Conservation (phyloP, 2,113 vertebrate genomes). For the Pterocles gutturalis region DNA sequence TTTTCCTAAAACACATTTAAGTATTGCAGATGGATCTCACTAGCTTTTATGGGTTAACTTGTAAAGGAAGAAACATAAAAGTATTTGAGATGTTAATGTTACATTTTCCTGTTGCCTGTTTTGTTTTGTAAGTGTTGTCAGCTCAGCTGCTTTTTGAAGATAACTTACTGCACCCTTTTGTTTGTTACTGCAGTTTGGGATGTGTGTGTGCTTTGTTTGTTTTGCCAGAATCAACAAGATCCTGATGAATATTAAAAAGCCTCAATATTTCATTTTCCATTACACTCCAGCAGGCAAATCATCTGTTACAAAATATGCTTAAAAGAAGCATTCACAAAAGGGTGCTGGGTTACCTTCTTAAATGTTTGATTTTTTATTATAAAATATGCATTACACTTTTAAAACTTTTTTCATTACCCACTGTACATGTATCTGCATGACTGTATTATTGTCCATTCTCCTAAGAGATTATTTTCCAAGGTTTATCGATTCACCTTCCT, state of each 20-base stretch:
- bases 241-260: background rate
- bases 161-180: background rate
- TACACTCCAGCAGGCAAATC: background rate
- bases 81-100: background rate
- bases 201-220: background rate
- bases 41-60: background rate
- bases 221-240: slow-evolving; percentile 10
- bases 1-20: background rate
- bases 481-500: background rate
- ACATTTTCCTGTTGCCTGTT: background rate
- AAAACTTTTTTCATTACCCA: background rate
- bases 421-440: background rate
- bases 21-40: background rate
- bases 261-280: background rate
- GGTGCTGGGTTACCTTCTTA: background rate
- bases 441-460: background rate
- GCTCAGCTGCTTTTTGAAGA: background rate
- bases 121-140: background rate
- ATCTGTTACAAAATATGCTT: background rate
- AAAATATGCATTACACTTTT: background rate
- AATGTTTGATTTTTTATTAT: background rate
- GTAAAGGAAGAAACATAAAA: background rate
- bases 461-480: background rate
- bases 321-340: background rate
- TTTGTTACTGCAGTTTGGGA: background rate